Evolutionary conservation across 2,888 invertebrate genomes (phyloP).

Genomic region (Noctua fimbriata): DNA sequence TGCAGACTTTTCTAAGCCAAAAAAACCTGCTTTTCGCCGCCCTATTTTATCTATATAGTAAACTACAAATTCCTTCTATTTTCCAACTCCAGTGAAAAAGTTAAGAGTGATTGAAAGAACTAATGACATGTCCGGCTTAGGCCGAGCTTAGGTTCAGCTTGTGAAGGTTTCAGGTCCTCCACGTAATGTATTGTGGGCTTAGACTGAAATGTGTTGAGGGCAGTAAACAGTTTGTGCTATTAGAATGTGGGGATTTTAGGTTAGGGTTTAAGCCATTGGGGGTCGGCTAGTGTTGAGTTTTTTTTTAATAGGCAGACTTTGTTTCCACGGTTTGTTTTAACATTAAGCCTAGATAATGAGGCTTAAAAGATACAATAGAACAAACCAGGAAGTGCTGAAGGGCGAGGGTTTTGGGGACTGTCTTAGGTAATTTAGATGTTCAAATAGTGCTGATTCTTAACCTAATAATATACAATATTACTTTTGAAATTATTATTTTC

Average conservation of each 20-base stretch:
- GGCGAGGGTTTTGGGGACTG: not conserved
- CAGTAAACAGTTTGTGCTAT: constrained; percentile 22
- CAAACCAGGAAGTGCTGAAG: not conserved
- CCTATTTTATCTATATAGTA: not conserved
- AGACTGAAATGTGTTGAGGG: constrained; percentile 39
- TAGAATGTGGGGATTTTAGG: constrained; percentile 13
- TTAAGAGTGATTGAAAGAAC: constrained; percentile 29
- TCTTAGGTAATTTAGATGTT: not conserved
- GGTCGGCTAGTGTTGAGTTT: not conserved
- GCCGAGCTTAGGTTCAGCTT: constrained; percentile 7
- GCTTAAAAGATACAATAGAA: not conserved
- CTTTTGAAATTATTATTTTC: not conserved
- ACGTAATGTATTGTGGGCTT: constrained; percentile 40
- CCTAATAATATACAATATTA: not conserved
- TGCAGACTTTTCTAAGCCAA: not conserved
- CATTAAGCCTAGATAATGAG: not conserved
- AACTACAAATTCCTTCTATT: not conserved
- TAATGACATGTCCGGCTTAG: constrained; percentile 23
- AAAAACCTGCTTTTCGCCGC: not conserved
- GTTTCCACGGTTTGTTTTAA: not conserved
- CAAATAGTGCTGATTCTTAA: not conserved
- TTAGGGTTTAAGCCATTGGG: not conserved
- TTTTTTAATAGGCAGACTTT: not conserved
- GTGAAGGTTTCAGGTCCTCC: constrained; percentile 22
- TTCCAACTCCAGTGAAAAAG: constrained; percentile 7